Conservation (phyloP, 2,888 invertebrate genomes). For the Boloria euphrosyne region DNA sequence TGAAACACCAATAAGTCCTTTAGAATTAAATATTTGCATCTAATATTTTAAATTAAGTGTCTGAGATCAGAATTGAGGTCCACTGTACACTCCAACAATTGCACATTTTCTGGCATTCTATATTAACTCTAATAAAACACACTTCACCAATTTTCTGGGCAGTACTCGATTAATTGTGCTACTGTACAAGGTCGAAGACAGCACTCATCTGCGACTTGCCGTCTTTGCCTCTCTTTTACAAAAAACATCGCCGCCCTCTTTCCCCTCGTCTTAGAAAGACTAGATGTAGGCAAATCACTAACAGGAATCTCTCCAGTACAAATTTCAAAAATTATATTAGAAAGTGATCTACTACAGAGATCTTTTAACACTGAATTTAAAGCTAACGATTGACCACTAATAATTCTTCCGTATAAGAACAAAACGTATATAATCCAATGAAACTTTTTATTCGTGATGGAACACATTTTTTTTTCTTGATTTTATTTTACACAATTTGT, state of each 20-base stretch:
- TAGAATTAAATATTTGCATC: constrained; percentile 14
- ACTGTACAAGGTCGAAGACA: constrained; percentile 63
- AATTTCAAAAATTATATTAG: constrained; percentile 55
- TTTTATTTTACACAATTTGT: constrained; percentile 44
- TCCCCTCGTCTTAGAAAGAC: constrained; percentile 51
- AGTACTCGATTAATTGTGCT: constrained; percentile 65
- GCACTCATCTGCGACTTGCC: constrained; percentile 64
- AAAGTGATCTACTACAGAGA: constrained; percentile 58
- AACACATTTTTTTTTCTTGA: constrained; percentile 51
- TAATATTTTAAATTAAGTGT: constrained; percentile 25
- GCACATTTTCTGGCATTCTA: not conserved
- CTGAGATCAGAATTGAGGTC: constrained; percentile 43
- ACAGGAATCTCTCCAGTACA: constrained; percentile 56
- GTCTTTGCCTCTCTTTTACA: constrained; percentile 52
- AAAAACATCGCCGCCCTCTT: constrained; percentile 58
- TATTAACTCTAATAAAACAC: not conserved
- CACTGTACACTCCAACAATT: constrained; percentile 10
- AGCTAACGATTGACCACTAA: constrained; percentile 53
- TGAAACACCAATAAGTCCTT: constrained; percentile 2
- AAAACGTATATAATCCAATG: constrained; percentile 52
- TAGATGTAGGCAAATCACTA: constrained; percentile 51
- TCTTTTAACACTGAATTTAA: constrained; percentile 54
- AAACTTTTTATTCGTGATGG: constrained; percentile 48
- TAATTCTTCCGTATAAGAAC: constrained; percentile 51
- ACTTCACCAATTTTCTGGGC: constrained; percentile 68